Percentiles rank a stretch among this genome's conserved stretches.
Evolutionary conservation across 2,888 invertebrate species (phyloP).

Genomic region (Pristionchus arcanus): DNA sequence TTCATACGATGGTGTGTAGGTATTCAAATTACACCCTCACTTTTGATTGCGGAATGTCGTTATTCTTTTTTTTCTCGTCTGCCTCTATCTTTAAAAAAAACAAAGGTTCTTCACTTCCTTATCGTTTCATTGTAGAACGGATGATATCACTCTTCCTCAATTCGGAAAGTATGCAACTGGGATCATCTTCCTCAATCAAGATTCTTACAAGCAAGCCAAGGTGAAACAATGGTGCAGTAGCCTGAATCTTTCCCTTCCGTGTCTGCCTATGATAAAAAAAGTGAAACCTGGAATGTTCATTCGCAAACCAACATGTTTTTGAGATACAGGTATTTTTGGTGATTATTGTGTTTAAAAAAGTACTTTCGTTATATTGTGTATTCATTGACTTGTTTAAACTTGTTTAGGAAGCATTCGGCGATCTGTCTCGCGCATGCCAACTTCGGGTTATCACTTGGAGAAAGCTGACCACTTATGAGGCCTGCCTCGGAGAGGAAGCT

Average conservation of each 20-base stretch:
- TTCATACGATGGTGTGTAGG: too few species aligned
- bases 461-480: conserved; percentile 91
- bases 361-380: not conserved
- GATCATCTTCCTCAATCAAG: conserved; percentile 90
- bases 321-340: not conserved
- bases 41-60: too few species aligned
- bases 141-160: conserved; percentile 87
- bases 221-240: conserved; percentile 16
- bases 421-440: conserved; percentile 88
- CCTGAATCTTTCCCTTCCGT: not conserved
- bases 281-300: conserved; percentile 8
- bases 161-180: conserved; percentile 96
- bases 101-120: not conserved
- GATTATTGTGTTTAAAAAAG: not conserved
- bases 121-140: conserved; percentile 59
- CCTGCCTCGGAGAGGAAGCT: conserved; percentile 92
- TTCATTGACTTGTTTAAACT: not conserved
- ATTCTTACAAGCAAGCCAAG: conserved; percentile 79
- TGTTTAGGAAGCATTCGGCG: conserved; percentile 85
- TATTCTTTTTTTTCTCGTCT: too few species aligned
- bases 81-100: not conserved
- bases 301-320: conserved; percentile 23
- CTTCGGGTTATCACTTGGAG: conserved; percentile 93
- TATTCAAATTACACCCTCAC: too few species aligned
- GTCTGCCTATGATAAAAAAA: not conserved